These are phyloP conservation scores for Collichthys lucidus DNA, from an alignment of 2,113 vertebrate genomes.

Conservation along the genomic window DNA sequence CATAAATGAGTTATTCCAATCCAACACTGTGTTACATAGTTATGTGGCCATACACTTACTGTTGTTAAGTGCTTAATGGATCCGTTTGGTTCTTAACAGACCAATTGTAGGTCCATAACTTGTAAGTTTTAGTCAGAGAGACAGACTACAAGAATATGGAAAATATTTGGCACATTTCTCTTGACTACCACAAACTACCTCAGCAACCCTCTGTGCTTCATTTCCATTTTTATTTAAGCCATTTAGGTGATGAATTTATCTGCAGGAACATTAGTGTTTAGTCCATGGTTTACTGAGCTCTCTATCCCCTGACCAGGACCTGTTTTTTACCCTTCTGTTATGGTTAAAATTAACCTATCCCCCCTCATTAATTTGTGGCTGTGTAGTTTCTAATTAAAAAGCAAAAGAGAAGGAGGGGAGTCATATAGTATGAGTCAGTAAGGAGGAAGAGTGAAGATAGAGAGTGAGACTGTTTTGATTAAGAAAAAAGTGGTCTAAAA, in stretches of 20 bases:
- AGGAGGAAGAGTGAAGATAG: neutral
- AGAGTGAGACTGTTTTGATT: neutral
- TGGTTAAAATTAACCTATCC: too few species aligned
- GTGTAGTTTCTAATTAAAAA: too few species aligned
- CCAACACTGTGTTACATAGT: too few species aligned
- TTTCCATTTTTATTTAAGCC: conserved; percentile 8
- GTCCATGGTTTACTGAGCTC: neutral
- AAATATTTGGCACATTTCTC: conserved; percentile 20
- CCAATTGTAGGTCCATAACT: neutral
- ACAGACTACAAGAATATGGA: neutral
- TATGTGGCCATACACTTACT: too few species aligned
- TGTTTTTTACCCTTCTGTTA: neutral
- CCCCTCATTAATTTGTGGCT: too few species aligned
- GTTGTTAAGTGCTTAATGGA: conserved; percentile 2
- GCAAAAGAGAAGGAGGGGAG: neutral
- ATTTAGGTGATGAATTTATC: conserved; percentile 33
- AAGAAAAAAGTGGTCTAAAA: neutral
- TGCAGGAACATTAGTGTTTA: neutral
- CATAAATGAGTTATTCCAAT: too few species aligned
- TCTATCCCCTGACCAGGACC: conserved; percentile 6
- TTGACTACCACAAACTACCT: conserved; percentile 7
- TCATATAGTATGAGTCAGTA: neutral
- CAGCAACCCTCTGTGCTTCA: neutral
- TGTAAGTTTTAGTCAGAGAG: neutral
- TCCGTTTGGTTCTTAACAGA: conserved; percentile 5